Evolutionary conservation across 2,888 invertebrate genomes (phyloP).

Genomic region (Drosophila maculinotata): DNA sequence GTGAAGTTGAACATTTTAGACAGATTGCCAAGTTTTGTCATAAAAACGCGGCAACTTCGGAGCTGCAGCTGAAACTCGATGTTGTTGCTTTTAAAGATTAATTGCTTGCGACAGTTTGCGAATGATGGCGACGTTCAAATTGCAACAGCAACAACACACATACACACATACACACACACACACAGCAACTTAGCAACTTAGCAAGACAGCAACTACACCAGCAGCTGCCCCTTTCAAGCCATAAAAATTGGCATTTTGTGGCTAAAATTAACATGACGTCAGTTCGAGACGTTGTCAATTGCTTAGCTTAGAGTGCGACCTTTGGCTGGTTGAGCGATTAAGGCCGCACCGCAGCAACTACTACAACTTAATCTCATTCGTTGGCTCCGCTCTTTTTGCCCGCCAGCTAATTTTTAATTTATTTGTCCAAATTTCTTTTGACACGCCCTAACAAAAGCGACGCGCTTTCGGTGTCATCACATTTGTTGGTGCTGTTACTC

Average conservation of each 20-base stretch:
- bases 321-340: slow-evolving; percentile 70
- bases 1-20: slow-evolving; percentile 80
- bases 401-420: slow-evolving; percentile 71
- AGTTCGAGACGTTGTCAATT: slow-evolving; percentile 49
- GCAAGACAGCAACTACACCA: slow-evolving; percentile 6
- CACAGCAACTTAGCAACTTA: no score
- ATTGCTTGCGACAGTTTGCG: slow-evolving; percentile 81
- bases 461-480: slow-evolving; percentile 75
- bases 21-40: slow-evolving; percentile 82
- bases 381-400: slow-evolving; percentile 37
- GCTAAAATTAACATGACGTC: slow-evolving; percentile 77
- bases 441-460: slow-evolving; percentile 72
- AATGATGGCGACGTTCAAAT: slow-evolving; percentile 58
- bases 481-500: slow-evolving; percentile 43
- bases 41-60: slow-evolving; percentile 54
- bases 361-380: slow-evolving; percentile 54
- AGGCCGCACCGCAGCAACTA: slow-evolving; percentile 68
- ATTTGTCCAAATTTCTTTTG: slow-evolving; percentile 74
- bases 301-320: slow-evolving; percentile 56
- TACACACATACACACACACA: no score
- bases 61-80: slow-evolving; percentile 44
- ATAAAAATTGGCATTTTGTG: slow-evolving; percentile 69
- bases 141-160: slow-evolving; percentile 46
- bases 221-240: slow-evolving; percentile 66
- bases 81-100: slow-evolving; percentile 74